Evolutionary conservation across 2,113 vertebrate species (phyloP), one percentile per base, ranked within the genome.

Genomic region (Phodopus roborovskii): DNA sequence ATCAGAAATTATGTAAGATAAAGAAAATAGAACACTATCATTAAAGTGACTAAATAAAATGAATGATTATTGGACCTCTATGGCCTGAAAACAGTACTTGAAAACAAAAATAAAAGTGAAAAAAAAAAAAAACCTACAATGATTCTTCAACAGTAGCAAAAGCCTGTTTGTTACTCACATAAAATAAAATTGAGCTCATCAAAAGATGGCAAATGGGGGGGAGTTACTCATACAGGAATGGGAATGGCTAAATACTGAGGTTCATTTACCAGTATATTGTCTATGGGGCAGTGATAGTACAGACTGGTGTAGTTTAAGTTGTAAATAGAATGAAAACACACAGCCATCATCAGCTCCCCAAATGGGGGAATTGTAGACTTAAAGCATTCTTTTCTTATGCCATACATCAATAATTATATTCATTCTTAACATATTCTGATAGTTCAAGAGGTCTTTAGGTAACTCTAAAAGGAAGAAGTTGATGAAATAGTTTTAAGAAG

Each of bases 61-160:
- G 83, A 66, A 42, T 42, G 73, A 74, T 8, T 71, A 22, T 74
- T 78, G 48, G 7, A 89, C 50, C 75, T 53, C 4, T 53, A 11
- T 53, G 42, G 53, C 24, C 28, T 53, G 11, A 24, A 79, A 79
- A 83, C 6, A 13, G 1, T 62, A n/a, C 39, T 56, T 86, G 64
- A 95, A 74, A 83, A 48, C 70, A 30, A 95, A 79, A 92, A 28
- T 12, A 26, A 91, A 88, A 71, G 28, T 90, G 56, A n/a, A n/a
- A n/a, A n/a, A n/a, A n/a, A 62, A 28, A 84, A 70, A 60, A 12
- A 39, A 9, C 9, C 13, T 2, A 3, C 9, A 15, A 86, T 68
- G n/a, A 48, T 62, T 87, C 39, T 74, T 94, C 87, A 68, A 60
- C 4, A 83, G 6, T 10, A 70, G 50, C 74, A 64, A 48, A 73